Percentiles rank a stretch among this genome's conserved stretches.
phyloP scores from a whole-genome alignment of 2,888 invertebrate species.

The Pollenia labialis region DNA sequence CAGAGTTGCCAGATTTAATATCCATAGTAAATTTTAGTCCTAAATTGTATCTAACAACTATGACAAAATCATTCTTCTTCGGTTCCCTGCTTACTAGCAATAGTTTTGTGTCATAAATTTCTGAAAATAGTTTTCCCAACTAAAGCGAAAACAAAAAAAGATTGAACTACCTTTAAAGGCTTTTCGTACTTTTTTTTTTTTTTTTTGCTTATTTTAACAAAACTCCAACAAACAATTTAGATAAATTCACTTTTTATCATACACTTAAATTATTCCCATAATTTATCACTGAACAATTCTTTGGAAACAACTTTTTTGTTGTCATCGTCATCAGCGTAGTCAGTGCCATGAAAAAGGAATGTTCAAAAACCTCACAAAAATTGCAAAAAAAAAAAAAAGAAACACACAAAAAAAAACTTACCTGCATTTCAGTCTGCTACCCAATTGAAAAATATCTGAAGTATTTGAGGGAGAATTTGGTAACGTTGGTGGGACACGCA shows the following conservation, averaged over 20 bases:
- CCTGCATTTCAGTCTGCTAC: slow-evolving; percentile 92
- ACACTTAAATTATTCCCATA: slow-evolving; percentile 43
- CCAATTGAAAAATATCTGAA: slow-evolving; percentile 90
- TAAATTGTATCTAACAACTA: too few species aligned
- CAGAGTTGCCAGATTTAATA: too few species aligned
- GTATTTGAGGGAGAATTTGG: slow-evolving; percentile 86
- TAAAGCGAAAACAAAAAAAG: neutral
- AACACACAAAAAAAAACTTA: slow-evolving; percentile 80
- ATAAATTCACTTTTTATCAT: slow-evolving; percentile 37
- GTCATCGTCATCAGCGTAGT: slow-evolving; percentile 1
- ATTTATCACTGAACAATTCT: slow-evolving; percentile 59
- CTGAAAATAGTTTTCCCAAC: neutral
- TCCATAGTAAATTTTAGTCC: too few species aligned
- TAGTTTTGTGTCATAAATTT: too few species aligned
- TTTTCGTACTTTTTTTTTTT: slow-evolving; percentile 21
- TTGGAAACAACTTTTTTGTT: slow-evolving; percentile 26
- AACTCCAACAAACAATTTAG: slow-evolving; percentile 49
- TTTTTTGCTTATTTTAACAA: slow-evolving; percentile 50
- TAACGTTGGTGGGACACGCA: slow-evolving; percentile 89
- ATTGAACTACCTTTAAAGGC: neutral
- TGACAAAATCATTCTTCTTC: too few species aligned
- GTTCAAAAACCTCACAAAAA: slow-evolving; percentile 36
- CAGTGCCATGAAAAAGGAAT: slow-evolving; percentile 16
- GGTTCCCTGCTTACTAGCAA: too few species aligned
- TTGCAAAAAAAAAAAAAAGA: neutral